Evolutionary conservation across 1,140 invertebrate genomes (phyloP), one percentile per base, ranked within the genome.

Genomic region (Scaptodrosophila lebanonensis): DNA sequence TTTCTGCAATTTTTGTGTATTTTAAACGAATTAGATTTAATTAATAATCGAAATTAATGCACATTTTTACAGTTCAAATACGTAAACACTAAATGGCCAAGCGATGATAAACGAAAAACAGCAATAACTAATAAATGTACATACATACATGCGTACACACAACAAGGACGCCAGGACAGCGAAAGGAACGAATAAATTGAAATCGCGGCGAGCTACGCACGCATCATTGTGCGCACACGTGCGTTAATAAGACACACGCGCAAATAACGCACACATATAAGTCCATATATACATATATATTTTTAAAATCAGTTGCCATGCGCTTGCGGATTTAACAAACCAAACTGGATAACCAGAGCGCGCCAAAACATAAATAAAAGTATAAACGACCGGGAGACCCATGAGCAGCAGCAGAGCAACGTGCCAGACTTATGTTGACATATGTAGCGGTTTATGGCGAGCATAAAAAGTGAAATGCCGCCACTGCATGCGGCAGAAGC

Each of bases 401-500:
- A 57, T 45, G 45, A 57, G 40, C 52, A 58, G 53, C 53, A 25
- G 22, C 22, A 40, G 16, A 32, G 36, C 20, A 33, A 49, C 47
- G 36, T 11, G 15, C 36, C 30, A 68, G 51, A 43, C 29, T 30
- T 47, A 61, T 50, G 54, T 67, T 48, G 47, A 69, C 60, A 47
- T 71, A 71, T 71, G 67, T 71, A 65, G 66, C 70, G 73, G 72
- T 71, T 44, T 44, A 86, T 86, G 84, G 68, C 83, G 45, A 77
- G 62, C 51, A 66, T 84, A 42, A 77, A 85, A 66, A 73, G 51
- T 47, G 84, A 86, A 69, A 86, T 86, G 84, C 83, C 83, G 83
- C 84, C 83, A 51, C 67, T 85, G 75, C 77, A 85, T 63, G 75
- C 83, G 83, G 83, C 83, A 50, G 83, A 85, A 61, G 63, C 72